Base-by-base conservation (phyloP, 2,797 vertebrate species). In the Pseudotriccus pelzelni region DNA sequence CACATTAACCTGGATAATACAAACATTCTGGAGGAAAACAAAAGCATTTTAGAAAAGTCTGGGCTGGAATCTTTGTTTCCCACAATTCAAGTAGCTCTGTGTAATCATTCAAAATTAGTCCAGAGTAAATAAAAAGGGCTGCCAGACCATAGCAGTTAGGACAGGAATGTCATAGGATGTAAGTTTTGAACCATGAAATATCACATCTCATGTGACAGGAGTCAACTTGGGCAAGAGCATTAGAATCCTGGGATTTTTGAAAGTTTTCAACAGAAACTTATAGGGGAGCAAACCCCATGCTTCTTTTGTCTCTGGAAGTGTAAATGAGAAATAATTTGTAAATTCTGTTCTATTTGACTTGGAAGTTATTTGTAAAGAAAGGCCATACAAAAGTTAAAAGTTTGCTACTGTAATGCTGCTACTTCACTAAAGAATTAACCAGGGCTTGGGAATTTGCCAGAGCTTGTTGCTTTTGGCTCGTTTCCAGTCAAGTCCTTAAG, bases 401-500 rank as follows among this genome's bases (percentile, higher is more conserved):
- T 81, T 95, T 93, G 83, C 83, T 94, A 77, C 89, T 94, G 72
- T 88, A 49, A 15, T 85, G 24, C 46, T 74, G 39, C 80, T 89
- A 5, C 77, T 91, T 87, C 68, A 49, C 64, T 74, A 14, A 95
- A 73, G 78, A 93, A 91, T 75, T 88, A 95, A 69, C 22, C 53
- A 56, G 59, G 64, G 41, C 37, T 94, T 94, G 86, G 70, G 83
- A 94, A 55, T 95, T 93, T 84, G 83, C 86, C 94, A 94, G 78
- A 92, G 25, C 36, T 87, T 96, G 89, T 91, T 94, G 72, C 53
- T 69, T 81, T 84, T 96, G 96, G 93, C 62, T 93, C 23, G 8
- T 89, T 95, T 92, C 87, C 93, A 96, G 67, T 66, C 28, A 89
- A 78, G 43, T 78, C 81, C 79, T 94, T 92, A 93, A 87, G 92